Evolutionary conservation across 2,113 vertebrate species (phyloP), one percentile per base, ranked within the genome.

Genomic region (Boulengeromyrus knoepffleri): DNA sequence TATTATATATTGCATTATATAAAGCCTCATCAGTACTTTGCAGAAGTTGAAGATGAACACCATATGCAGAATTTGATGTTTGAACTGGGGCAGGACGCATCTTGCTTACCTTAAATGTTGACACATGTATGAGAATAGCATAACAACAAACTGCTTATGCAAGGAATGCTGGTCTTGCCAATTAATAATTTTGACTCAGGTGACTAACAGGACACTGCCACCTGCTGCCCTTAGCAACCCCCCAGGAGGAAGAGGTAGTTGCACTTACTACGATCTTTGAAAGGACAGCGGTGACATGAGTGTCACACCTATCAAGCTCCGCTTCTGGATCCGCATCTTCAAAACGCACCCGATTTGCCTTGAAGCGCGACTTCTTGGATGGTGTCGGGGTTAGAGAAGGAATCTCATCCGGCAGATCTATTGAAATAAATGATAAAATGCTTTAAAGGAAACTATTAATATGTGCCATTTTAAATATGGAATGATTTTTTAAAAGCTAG

Each of bases 271-370:
- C 95, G 70, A 99, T 99, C 94, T 95, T 97, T 88, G 96, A 97
- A 90, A 99, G 96, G 89, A 99, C 97, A 21, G 97, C 97, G 89
- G 97, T 99, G 95, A 99, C 96, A 90, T 99, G 98, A 77, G 91
- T 93, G 93, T 99, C 98, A 0, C 97, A 96, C 88, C 80, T 94
- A 89, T 97, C 96, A 91, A 99, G 91, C 74, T 92, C 94, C 87
- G 97, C 96, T 49, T 95, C 98, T 1, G 96, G 92, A 92, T 98
- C 97, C 88, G 98, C 97, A 90, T 96, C 94, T 56, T 96, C 95
- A 45, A 97, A 97, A 86, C 86, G 95, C 27, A 97, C 95, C 58
- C 5, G 88, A 17, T 92, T 91, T 27, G 90, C 94, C 94, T 96
- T 97, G 87, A 96, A 94, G 85, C 95, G 97, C 56, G 97, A 97